These are phyloP conservation scores for Clamator glandarius DNA, from an alignment of 2,797 vertebrate genomes.

Conservation along the genomic window DNA sequence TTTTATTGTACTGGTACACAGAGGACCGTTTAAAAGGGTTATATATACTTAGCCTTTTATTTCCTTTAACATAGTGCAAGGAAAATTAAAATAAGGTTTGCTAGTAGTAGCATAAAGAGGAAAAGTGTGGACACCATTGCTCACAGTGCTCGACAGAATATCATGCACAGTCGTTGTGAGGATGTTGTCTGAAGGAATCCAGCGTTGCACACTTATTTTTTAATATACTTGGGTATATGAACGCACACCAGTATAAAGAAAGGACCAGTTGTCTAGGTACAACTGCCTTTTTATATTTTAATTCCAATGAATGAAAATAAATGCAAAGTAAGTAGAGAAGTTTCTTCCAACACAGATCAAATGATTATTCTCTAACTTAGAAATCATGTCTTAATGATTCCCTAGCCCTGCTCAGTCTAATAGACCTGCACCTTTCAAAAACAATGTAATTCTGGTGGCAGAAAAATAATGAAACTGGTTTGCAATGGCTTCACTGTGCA, in stretches of 20 bases:
- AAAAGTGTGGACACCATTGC: neutral
- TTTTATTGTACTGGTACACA: neutral
- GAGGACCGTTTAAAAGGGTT: neutral
- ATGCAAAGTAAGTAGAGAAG: neutral
- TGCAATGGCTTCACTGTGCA: neutral
- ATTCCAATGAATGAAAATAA: neutral
- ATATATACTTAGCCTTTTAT: neutral
- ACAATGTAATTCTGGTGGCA: neutral
- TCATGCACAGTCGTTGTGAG: neutral
- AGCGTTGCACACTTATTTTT: neutral
- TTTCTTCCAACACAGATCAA: neutral
- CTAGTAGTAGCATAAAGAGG: neutral
- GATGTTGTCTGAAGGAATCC: neutral
- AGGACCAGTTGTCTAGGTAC: neutral
- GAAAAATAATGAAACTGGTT: neutral
- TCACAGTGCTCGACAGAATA: neutral
- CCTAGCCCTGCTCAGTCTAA: neutral
- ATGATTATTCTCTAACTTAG: neutral
- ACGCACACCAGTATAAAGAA: neutral
- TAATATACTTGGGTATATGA: neutral
- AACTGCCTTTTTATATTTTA: neutral
- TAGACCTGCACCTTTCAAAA: neutral
- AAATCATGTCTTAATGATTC: neutral
- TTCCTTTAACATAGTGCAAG: neutral
- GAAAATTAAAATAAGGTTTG: neutral